Conservation (phyloP, 1,140 invertebrate species). For the Homarus americanus region DNA sequence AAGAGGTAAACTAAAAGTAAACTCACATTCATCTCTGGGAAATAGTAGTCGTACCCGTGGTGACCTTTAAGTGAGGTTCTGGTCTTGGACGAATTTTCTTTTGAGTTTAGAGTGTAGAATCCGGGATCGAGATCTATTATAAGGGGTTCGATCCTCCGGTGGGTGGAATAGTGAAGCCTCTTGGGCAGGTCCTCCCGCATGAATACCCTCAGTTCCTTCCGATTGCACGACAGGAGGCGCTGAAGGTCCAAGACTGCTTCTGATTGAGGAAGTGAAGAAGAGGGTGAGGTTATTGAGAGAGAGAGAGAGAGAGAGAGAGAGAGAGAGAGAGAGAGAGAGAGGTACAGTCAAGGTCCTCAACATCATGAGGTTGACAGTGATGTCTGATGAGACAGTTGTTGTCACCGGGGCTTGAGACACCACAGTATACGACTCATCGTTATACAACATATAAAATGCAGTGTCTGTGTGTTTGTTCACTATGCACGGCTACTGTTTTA, state of each 20-base stretch:
- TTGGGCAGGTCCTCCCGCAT: constrained; percentile 23
- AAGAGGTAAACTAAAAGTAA: not conserved
- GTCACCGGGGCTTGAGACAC: too few species aligned
- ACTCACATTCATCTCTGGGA: constrained; percentile 33
- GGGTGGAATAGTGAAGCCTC: constrained; percentile 34
- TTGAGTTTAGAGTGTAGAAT: not conserved
- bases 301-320: not conserved
- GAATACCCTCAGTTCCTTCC: constrained; percentile 27
- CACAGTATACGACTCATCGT: too few species aligned
- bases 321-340: not conserved
- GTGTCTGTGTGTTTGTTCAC: too few species aligned
- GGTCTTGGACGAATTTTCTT: not conserved
- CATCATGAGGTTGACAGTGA: too few species aligned
- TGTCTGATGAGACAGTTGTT: too few species aligned
- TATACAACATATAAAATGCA: too few species aligned
- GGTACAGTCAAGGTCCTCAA: too few species aligned
- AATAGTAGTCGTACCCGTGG: constrained; percentile 51
- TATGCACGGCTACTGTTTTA: too few species aligned
- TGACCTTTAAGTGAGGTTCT: not conserved
- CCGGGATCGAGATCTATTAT: constrained; percentile 42
- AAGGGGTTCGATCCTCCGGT: constrained; percentile 21
- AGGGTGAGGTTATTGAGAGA: too few species aligned
- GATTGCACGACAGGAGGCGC: constrained; percentile 17
- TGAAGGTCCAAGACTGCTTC: not conserved
- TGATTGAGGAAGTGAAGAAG: not conserved